A percentile compares a stretch with the other conserved stretches of the same genome.
phyloP scores from a whole-genome alignment of 2,797 vertebrate genomes.

The Molossus molossus region DNA sequence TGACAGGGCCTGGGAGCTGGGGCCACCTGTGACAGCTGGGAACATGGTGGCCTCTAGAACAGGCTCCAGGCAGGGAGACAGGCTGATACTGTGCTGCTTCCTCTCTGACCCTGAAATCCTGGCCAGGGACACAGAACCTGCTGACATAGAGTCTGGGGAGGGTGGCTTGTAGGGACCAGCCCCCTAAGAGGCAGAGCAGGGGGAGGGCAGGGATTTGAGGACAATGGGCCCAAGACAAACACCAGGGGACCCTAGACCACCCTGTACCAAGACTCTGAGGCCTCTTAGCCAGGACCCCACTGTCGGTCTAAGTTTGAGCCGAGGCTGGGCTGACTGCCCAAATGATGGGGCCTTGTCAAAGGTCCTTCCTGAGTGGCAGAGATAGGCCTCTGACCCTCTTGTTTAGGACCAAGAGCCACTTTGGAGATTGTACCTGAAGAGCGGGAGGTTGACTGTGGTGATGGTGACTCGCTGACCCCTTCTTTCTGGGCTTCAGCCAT shows the following conservation, averaged over 20 bases:
- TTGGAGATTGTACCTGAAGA: neutral
- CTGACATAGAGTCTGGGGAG: neutral
- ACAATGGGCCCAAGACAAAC: neutral
- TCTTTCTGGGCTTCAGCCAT: neutral
- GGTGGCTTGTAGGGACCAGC: neutral
- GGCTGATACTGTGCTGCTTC: too few species aligned
- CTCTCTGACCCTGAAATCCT: neutral
- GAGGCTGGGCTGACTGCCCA: neutral
- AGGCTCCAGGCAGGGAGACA: neutral
- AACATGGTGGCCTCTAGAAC: rapidly evolving
- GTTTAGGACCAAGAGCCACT: neutral
- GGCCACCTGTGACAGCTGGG: neutral
- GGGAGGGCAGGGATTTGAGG: neutral
- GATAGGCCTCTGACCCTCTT: neutral
- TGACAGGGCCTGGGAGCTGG: neutral
- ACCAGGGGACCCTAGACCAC: neutral
- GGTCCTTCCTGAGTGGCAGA: neutral
- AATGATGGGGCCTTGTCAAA: rapidly evolving
- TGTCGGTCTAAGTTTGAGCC: neutral
- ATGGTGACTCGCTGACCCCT: neutral
- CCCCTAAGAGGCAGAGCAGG: neutral
- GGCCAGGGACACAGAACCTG: rapidly evolving
- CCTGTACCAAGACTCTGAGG: neutral
- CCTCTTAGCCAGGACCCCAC: neutral
- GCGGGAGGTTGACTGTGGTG: neutral